These are phyloP conservation scores for Prietella phreatophila DNA, from an alignment of 2,113 vertebrate genomes.

Conservation along the genomic window DNA sequence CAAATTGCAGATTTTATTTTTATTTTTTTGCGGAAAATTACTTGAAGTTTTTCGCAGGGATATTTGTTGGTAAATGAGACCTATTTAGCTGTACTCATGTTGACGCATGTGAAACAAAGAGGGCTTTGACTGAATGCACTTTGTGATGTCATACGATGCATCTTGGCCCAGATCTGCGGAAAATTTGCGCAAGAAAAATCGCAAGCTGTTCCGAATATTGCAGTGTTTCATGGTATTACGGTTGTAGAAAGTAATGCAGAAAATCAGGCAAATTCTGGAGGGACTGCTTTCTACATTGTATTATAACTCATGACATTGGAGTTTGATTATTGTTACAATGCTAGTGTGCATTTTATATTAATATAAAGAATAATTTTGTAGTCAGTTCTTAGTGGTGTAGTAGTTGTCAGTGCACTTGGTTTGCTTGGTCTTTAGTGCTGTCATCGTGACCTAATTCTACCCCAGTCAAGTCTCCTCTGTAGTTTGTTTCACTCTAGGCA, in stretches of 20 bases:
- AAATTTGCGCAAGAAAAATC: no score
- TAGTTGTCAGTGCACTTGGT: neutral
- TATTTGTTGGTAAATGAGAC: no score
- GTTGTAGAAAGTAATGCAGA: no score
- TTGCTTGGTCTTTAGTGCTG: neutral
- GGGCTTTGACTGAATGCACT: no score
- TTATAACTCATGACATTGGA: neutral
- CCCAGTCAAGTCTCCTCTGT: neutral
- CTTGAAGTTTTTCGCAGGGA: no score
- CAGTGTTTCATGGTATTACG: neutral
- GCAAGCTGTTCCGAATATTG: no score
- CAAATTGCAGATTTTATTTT: no score
- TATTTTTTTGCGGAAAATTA: no score
- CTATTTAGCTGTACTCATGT: no score
- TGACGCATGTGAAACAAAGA: no score
- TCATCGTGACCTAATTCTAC: constrained; percentile 9
- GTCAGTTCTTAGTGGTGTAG: neutral
- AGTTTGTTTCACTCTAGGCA: neutral
- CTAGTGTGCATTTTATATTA: neutral
- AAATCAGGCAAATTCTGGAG: neutral
- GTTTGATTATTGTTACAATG: neutral
- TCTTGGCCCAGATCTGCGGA: no score
- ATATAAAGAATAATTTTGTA: neutral
- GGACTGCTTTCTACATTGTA: neutral
- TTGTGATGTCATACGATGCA: no score